phyloP scores from a whole-genome alignment of 1,140 invertebrate species.

The Zophobas atratus region DNA sequence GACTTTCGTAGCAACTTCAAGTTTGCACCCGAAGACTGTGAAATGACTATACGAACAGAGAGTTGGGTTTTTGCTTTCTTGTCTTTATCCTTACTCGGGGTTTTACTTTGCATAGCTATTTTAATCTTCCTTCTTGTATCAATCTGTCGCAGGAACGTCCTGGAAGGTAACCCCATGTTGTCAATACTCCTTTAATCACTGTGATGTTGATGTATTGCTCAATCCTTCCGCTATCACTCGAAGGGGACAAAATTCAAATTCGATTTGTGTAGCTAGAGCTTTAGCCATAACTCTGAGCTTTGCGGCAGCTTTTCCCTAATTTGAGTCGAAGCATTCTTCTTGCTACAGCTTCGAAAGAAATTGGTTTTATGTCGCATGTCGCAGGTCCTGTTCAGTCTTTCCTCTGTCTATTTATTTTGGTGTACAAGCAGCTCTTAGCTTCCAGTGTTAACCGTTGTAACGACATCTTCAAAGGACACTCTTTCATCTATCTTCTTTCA shows the following conservation, averaged over 20 bases:
- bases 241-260: constrained; percentile 57
- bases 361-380: constrained; percentile 75
- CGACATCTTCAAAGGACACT: constrained; percentile 66
- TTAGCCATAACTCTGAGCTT: constrained; percentile 71
- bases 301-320: constrained; percentile 71
- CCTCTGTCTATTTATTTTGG: constrained; percentile 72
- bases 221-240: constrained; percentile 73
- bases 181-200: constrained; percentile 69
- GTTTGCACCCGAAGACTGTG: not conserved
- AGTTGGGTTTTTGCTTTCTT: constrained; percentile 70
- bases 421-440: constrained; percentile 71
- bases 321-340: constrained; percentile 73
- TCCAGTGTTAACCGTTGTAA: constrained; percentile 68
- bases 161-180: constrained; percentile 70
- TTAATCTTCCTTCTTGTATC: constrained; percentile 69
- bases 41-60: constrained; percentile 66
- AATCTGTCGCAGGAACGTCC: constrained; percentile 68
- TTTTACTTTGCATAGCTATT: constrained; percentile 69
- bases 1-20: not conserved
- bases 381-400: constrained; percentile 74
- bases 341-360: constrained; percentile 72
- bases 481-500: constrained; percentile 68
- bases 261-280: constrained; percentile 60
- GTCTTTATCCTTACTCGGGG: constrained; percentile 68
- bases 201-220: constrained; percentile 71